phyloP scores from a whole-genome alignment of 1,140 invertebrate species.

The Rhyzopertha dominica region DNA sequence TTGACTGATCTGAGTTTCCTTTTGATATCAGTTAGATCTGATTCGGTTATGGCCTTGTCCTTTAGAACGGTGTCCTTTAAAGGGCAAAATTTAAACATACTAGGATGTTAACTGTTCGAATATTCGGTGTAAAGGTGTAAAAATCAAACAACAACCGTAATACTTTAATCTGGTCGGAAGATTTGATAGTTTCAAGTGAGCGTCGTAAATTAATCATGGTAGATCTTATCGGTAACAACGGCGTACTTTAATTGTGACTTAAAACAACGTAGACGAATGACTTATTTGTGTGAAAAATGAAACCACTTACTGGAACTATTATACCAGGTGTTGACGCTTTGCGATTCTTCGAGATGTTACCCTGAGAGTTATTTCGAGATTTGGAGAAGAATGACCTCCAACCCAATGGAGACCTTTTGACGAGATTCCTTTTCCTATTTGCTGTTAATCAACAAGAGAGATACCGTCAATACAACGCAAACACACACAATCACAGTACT shows the following conservation, averaged over 20 bases:
- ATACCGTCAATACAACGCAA: too few relatives aligned
- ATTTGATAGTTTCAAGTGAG: too few relatives aligned
- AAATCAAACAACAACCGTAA: too few relatives aligned
- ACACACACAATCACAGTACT: too few relatives aligned
- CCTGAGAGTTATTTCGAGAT: conserved; percentile 41
- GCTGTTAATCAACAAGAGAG: conserved; percentile 21
- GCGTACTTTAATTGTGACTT: too few relatives aligned
- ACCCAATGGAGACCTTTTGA: conserved; percentile 72
- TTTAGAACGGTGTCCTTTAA: conserved; percentile 17
- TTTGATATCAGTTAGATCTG: conserved; percentile 43
- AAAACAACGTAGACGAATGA: too few relatives aligned
- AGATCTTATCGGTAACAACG: too few relatives aligned
- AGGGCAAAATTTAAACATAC: too few relatives aligned
- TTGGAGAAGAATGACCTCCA: conserved; percentile 74
- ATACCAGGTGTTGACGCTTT: conserved; percentile 38
- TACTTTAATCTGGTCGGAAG: too few relatives aligned
- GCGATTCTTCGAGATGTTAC: conserved; percentile 28
- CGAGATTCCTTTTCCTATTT: conserved; percentile 54
- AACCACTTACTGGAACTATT: conserved; percentile 12
- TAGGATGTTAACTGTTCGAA: too few relatives aligned
- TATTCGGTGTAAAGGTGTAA: too few relatives aligned
- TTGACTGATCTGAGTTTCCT: conserved; percentile 61
- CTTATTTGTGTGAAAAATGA: neutral
- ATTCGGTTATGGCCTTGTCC: conserved; percentile 46
- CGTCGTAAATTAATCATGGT: too few relatives aligned